phyloP scores from a whole-genome alignment of 1,140 invertebrate species.

The Brachionus sp. region DNA sequence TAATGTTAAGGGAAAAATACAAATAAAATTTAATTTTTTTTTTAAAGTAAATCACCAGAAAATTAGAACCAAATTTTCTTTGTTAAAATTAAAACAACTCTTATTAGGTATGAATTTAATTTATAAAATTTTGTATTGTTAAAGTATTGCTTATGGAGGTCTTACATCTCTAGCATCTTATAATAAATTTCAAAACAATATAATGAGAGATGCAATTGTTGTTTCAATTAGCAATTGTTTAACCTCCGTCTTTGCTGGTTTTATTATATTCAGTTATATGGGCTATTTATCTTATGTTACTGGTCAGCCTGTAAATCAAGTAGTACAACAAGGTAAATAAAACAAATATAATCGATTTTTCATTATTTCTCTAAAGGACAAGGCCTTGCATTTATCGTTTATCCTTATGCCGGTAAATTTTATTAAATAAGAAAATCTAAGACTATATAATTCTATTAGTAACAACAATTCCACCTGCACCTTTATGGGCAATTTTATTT shows the following conservation, averaged over 20 bases:
- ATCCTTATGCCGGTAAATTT: conserved; percentile 47
- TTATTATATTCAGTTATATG: conserved; percentile 94
- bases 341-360: not conserved
- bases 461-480: conserved; percentile 47
- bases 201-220: conserved; percentile 42
- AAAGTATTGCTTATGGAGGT: conserved; percentile 41
- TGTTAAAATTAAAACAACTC: not conserved
- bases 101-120: not conserved
- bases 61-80: not conserved
- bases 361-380: conserved; percentile 32
- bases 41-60: not conserved
- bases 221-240: conserved; percentile 34
- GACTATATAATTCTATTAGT: conserved; percentile 3
- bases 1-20: too few species aligned
- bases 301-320: conserved; percentile 51
- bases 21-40: too few species aligned
- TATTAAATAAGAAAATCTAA: conserved; percentile 63
- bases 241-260: conserved; percentile 59
- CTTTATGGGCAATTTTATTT: conserved; percentile 48
- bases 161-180: conserved; percentile 36
- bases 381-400: conserved; percentile 47
- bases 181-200: conserved; percentile 41
- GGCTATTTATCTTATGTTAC: conserved; percentile 64
- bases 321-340: conserved; percentile 50
- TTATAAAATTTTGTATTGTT: not conserved